Evolutionary conservation across 1,140 invertebrate species (phyloP).

Genomic region (Diachasmimorpha longicaudata): DNA sequence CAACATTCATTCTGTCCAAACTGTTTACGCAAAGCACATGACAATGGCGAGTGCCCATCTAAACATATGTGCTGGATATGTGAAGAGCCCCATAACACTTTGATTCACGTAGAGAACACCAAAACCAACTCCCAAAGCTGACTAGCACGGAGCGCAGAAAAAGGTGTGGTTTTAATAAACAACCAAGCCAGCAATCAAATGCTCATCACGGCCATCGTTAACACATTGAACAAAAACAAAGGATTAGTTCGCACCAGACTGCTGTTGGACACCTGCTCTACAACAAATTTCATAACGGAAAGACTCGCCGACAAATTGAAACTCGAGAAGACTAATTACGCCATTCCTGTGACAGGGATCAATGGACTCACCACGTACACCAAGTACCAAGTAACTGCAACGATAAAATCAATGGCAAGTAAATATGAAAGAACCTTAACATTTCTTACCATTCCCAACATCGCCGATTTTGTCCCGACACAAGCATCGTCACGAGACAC

Average conservation of each 20-base stretch:
- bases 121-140: neutral
- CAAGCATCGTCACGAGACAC: neutral
- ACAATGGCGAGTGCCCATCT: neutral
- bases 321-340: neutral
- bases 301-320: neutral
- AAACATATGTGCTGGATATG: neutral
- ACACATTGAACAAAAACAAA: neutral
- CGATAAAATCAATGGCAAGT: neutral
- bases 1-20: neutral
- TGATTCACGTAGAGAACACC: neutral
- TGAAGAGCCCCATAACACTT: neutral
- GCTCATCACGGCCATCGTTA: neutral
- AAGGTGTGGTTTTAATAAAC: neutral
- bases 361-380: neutral
- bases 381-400: neutral
- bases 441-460: conserved; percentile 7
- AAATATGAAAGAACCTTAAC: conserved; percentile 1
- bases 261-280: conserved; percentile 16
- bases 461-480: neutral
- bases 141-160: neutral
- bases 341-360: neutral
- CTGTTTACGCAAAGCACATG: neutral
- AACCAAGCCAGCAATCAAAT: conserved; percentile 5
- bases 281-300: conserved; percentile 23
- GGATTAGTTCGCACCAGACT: neutral